These are phyloP conservation scores for Saccopteryx bilineata DNA, from an alignment of 2,113 vertebrate species.

Conservation along the genomic window DNA sequence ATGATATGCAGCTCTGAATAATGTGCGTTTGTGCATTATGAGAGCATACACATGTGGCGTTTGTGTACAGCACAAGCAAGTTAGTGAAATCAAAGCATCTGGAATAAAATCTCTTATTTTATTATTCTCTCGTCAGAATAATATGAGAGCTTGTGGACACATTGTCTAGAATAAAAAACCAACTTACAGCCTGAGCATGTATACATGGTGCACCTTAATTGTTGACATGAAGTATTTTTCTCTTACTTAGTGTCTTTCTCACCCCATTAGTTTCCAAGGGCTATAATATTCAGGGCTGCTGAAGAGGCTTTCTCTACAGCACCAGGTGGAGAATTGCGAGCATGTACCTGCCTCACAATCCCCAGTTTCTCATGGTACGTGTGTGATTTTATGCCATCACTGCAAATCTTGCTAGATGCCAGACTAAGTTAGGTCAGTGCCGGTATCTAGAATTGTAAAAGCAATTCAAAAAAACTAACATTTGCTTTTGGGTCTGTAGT, in stretches of 20 bases:
- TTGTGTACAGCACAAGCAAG: background rate
- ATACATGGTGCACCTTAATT: background rate
- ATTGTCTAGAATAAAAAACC: background rate
- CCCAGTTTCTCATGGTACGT: fast-evolving
- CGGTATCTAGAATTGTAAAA: background rate
- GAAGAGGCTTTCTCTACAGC: background rate
- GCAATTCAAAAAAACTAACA: slow-evolving; percentile 31
- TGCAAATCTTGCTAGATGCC: background rate
- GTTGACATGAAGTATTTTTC: background rate
- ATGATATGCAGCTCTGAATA: background rate
- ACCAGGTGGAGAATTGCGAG: background rate
- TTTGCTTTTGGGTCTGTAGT: background rate
- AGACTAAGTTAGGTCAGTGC: background rate
- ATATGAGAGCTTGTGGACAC: background rate
- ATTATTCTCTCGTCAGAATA: background rate
- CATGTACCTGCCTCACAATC: background rate
- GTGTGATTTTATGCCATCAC: background rate
- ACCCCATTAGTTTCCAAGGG: background rate
- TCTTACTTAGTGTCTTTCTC: background rate
- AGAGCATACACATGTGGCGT: background rate
- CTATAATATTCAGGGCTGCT: background rate
- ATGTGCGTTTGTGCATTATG: background rate
- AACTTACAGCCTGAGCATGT: background rate
- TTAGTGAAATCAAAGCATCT: background rate
- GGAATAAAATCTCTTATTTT: background rate